Evolutionary conservation across 2,797 vertebrate genomes (phyloP), one percentile per base, ranked within the genome.

Genomic region (Sylvia borin): DNA sequence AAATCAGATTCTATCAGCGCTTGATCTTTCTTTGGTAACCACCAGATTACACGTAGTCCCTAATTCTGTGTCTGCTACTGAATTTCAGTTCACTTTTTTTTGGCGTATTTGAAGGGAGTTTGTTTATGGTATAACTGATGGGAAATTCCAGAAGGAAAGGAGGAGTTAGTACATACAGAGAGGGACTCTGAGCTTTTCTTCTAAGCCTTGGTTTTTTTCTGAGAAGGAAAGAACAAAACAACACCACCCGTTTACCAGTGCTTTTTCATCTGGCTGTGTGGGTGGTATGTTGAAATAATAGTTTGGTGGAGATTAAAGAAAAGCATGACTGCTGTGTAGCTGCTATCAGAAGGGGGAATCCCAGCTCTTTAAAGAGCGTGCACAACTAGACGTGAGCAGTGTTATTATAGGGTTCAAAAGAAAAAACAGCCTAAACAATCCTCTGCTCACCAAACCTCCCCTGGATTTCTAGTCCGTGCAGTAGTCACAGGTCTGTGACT

Each of bases 121-220:
- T 94, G 87, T 95, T 96, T 95, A 82, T 54, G 68, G 19, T 87
- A 21, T 53, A 93, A 71, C 64, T 91, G 65, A 53, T 58, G 95
- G 95, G 95, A 95, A 95, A 89, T 97, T 97, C 94, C 96, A 96
- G 86, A 85, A 48, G 71, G 81, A 93, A 91, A 79, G 85, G 65
- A 92, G 86, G 93, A 89, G 90, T 61, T 76, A 20, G n/a, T 26
- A 43, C 3, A 1, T 25, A 91, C 22, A 82, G 83, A 87, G 61
- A 67, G 0, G 1, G 55, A 94, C 53, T 71, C 64, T 22, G 64
- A 86, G 90, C 32, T 95, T 93, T 94, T 92, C 67, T 95, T 93
- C 73, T 90, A 66, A 94, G 47, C 40, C 64, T 66, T 82, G 21
- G 3, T 31, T 86, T 70, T 79, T 85, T 95, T 74, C 65, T 83